phyloP scores from a whole-genome alignment of 1,140 invertebrate genomes.

The Drosophila seguyi region DNA sequence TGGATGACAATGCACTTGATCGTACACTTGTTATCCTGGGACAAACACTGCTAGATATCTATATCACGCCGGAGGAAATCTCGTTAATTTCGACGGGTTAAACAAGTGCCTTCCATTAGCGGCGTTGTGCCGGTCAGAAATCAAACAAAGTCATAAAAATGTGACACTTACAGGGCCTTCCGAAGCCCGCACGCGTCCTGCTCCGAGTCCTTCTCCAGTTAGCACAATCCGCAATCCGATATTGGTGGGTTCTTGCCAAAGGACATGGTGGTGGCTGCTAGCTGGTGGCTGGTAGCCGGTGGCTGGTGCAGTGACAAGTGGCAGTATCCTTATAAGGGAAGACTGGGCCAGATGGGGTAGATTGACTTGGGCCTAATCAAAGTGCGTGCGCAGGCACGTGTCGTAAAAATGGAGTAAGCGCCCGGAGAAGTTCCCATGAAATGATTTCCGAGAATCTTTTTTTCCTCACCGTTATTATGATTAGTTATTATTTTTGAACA shows the following conservation, averaged over 20 bases:
- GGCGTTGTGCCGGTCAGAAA: slow-evolving; percentile 67
- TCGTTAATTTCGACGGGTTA: slow-evolving; percentile 60
- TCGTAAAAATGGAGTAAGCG: slow-evolving; percentile 41
- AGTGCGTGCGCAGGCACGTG: slow-evolving; percentile 74
- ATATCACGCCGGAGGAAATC: slow-evolving; percentile 47
- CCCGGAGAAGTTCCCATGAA: slow-evolving; percentile 66
- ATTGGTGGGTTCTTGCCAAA: slow-evolving; percentile 55
- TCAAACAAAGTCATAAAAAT: slow-evolving; percentile 84
- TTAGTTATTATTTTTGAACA: slow-evolving; percentile 77
- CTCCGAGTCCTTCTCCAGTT: slow-evolving; percentile 3
- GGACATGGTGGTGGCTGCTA: slow-evolving; percentile 24
- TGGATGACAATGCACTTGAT: slow-evolving; percentile 31
- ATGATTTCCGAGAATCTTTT: slow-evolving; percentile 64
- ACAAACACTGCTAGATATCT: slow-evolving; percentile 21
- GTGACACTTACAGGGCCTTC: slow-evolving; percentile 73
- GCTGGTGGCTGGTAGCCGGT: slow-evolving; percentile 38
- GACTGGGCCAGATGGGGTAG: slow-evolving; percentile 35
- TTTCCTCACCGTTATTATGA: slow-evolving; percentile 67
- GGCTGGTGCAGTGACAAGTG: slow-evolving; percentile 38
- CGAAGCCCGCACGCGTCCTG: slow-evolving; percentile 64
- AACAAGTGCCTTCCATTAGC: slow-evolving; percentile 79
- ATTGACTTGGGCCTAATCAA: slow-evolving; percentile 62
- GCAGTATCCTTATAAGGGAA: slow-evolving; percentile 17
- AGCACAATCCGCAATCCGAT: slow-evolving; percentile 60
- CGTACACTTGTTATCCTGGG: slow-evolving; percentile 21